Evolutionary conservation across 2,113 vertebrate species (phyloP).

Genomic region (Varanus komodoensis): DNA sequence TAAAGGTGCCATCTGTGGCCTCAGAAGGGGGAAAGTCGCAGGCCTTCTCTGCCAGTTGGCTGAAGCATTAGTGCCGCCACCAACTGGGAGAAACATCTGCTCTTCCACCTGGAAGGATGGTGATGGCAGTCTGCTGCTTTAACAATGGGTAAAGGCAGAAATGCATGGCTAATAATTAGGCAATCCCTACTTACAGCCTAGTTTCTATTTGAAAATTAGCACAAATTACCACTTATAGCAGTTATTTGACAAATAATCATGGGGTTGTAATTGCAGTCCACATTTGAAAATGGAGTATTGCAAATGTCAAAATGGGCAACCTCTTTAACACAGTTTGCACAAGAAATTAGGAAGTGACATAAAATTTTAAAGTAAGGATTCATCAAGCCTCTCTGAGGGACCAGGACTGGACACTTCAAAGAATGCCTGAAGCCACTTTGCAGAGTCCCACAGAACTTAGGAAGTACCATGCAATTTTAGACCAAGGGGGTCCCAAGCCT

Average conservation of each 20-base stretch:
- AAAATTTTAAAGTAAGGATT: not conserved
- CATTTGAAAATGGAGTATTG: not conserved
- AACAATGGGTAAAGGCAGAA: conserved; percentile 43
- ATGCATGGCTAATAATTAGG: conserved; percentile 59
- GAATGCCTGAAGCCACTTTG: not conserved
- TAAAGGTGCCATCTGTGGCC: conserved; percentile 51
- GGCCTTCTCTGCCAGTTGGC: conserved; percentile 61
- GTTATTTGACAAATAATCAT: conserved; percentile 6
- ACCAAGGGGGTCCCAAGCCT: no score
- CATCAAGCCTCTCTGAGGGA: not conserved
- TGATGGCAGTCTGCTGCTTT: conserved; percentile 36
- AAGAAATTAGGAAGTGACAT: not conserved
- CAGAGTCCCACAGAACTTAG: no score
- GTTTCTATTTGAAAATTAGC: conserved; percentile 57
- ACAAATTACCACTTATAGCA: conserved; percentile 49
- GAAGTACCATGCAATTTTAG: no score
- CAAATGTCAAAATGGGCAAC: not conserved
- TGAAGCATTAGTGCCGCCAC: conserved; percentile 2
- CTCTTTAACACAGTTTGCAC: not conserved
- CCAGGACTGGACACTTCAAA: not conserved
- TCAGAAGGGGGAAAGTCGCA: conserved; percentile 10
- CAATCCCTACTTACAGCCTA: conserved; percentile 39
- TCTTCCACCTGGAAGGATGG: conserved; percentile 49
- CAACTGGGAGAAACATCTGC: conserved; percentile 48
- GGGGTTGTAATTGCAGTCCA: not conserved